Conservation (phyloP, 2,888 invertebrate species). For the Thereva nobilitata region DNA sequence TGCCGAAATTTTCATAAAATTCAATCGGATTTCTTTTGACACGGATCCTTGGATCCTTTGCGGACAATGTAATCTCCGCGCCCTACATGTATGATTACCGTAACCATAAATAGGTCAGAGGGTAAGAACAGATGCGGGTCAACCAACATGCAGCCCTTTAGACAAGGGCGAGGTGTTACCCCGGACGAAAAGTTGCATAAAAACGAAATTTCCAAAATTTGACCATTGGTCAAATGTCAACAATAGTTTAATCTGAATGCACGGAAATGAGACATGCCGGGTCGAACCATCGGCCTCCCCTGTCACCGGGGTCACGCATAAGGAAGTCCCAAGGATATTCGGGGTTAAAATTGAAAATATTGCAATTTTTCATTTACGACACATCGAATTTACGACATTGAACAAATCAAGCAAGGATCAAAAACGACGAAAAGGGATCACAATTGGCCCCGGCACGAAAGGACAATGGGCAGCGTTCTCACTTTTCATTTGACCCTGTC, state of each 20-base stretch:
- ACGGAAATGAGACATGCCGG: constrained; percentile 18
- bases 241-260: constrained; percentile 25
- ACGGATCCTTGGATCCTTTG: constrained; percentile 17
- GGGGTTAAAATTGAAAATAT: constrained; percentile 14
- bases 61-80: constrained; percentile 20
- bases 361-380: constrained; percentile 13
- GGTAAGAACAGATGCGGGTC: constrained; percentile 35
- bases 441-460: constrained; percentile 11
- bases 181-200: constrained; percentile 13
- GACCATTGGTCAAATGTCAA: constrained; percentile 36
- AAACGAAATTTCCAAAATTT: constrained; percentile 22
- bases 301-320: constrained; percentile 24
- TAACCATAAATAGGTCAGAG: constrained; percentile 43
- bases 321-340: constrained; percentile 26
- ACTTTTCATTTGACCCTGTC: constrained; percentile 30
- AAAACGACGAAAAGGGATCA: neutral
- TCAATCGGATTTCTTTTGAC: constrained; percentile 25
- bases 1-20: constrained; percentile 29
- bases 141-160: neutral
- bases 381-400: constrained; percentile 7
- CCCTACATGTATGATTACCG: constrained; percentile 33
- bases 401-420: constrained; percentile 12
- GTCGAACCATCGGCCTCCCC: constrained; percentile 2
- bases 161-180: constrained; percentile 28
- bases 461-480: constrained; percentile 11